Evolutionary conservation across 2,888 invertebrate genomes (phyloP), one percentile per base, ranked within the genome.

Genomic region (Trissolcus japonicus): DNA sequence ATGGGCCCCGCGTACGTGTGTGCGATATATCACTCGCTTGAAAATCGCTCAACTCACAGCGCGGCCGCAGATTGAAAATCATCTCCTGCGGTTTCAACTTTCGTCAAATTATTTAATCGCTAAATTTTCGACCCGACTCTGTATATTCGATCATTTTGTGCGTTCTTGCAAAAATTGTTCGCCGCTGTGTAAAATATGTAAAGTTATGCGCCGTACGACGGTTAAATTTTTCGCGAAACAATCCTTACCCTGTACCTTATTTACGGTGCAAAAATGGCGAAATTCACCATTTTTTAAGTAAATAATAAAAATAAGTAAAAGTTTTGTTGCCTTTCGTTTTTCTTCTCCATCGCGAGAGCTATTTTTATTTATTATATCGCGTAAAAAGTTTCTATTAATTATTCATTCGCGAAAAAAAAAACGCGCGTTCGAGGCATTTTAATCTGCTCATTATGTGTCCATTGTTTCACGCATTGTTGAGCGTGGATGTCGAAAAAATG

Each of bases 1-100:
- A 25, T 25, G 25, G 0, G 25, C 4, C 25, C 4, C 83, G 84
- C 82, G 83, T 82, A 79, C 14, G 35, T 50, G 53, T 53, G 14
- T 59, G 25, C 14, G 60, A 16, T 46, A 46, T 46, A 16, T 16
- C 16, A 16, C 46, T 14, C 16, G 14, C 9, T 46, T 57, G 21
- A 56, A 43, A 21, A 57, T 21, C 57, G 57, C 43, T 9, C 43
- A 29, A 40, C 16, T 46, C 11, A 4, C 25, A 25, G 25, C 4
- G 25, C 25, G 25, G 25, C 25, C 25, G 25, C 46, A 46, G 46
- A 16, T 46, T 46, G 29, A 13, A 55, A 53, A 53, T 19, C 48
- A 48, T 35, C 35, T 35, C 35, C 35, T 35, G 35, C 35, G 35
- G 46, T 46, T 46, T 16, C 16, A 16, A 46, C 46, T 43, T 46